These are phyloP conservation scores for Mycteria americana DNA, from an alignment of 2,797 vertebrate genomes.

Conservation along the genomic window DNA sequence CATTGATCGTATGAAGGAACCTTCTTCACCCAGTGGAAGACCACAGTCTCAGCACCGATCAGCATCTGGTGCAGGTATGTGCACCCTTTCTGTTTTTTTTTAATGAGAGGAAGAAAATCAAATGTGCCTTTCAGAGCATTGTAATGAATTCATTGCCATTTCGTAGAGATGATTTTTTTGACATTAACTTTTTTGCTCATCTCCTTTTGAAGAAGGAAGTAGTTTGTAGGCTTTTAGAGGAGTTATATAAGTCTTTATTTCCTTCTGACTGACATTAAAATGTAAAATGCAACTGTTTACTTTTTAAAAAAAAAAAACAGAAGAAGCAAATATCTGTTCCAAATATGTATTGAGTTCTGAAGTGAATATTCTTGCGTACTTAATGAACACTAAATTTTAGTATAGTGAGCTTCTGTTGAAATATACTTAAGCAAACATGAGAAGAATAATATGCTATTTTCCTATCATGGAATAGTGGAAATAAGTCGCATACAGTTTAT, in stretches of 20 bases:
- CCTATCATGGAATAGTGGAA: not conserved
- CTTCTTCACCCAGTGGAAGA: constrained; percentile 56
- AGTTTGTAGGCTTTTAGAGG: not conserved
- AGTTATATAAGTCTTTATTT: not conserved
- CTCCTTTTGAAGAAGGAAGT: not conserved
- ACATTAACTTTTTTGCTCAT: not conserved
- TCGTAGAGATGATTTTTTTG: not conserved
- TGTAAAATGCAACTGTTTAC: not conserved
- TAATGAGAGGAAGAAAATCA: too few relatives aligned
- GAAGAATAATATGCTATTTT: not conserved
- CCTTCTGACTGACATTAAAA: not conserved
- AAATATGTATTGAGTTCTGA: not conserved
- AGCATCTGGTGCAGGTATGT: constrained; percentile 68
- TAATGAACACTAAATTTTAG: not conserved
- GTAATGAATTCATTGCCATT: not conserved
- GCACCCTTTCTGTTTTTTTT: not conserved
- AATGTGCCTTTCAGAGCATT: not conserved
- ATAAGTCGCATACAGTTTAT: not conserved
- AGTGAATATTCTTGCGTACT: not conserved
- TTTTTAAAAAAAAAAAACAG: not conserved
- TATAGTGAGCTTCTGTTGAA: not conserved
- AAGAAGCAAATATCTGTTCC: not conserved
- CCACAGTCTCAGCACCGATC: constrained; percentile 14
- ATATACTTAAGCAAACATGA: not conserved
- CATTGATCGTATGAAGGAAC: constrained; percentile 95